These are phyloP conservation scores for Glaucomys volans DNA, from an alignment of 2,113 vertebrate genomes.

Conservation along the genomic window DNA sequence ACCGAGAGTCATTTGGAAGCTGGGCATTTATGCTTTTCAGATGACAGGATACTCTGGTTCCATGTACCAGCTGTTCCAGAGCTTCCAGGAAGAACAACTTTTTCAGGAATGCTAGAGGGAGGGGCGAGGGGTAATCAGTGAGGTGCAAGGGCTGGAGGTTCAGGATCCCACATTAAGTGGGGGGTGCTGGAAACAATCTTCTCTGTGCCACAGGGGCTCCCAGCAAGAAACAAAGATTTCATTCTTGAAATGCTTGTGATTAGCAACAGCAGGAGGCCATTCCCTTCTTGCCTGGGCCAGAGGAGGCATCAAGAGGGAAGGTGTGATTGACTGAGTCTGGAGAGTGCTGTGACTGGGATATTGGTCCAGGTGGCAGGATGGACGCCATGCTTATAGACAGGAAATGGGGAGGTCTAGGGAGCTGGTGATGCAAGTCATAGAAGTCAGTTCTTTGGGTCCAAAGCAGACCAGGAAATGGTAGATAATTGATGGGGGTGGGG, in stretches of 20 bases:
- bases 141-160: neutral
- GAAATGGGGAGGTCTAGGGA: neutral
- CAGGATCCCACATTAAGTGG: neutral
- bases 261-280: neutral
- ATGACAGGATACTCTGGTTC: conserved; percentile 51
- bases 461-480: neutral
- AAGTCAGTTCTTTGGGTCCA: neutral
- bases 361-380: neutral
- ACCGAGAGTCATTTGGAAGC: conserved; percentile 43
- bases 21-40: conserved; percentile 36
- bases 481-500: too few species aligned
- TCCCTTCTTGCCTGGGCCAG: too few species aligned
- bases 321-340: neutral
- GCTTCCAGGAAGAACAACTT: conserved; percentile 43
- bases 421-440: neutral
- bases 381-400: neutral
- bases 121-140: rapidly evolving
- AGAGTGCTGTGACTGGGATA: neutral
- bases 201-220: neutral
- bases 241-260: neutral
- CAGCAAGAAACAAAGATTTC: neutral
- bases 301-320: neutral
- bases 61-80: neutral
- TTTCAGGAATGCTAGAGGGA: neutral
- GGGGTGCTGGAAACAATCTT: neutral